Evolutionary conservation across 2,113 vertebrate species (phyloP).

Genomic region (Petrocephalus microphthalmus): DNA sequence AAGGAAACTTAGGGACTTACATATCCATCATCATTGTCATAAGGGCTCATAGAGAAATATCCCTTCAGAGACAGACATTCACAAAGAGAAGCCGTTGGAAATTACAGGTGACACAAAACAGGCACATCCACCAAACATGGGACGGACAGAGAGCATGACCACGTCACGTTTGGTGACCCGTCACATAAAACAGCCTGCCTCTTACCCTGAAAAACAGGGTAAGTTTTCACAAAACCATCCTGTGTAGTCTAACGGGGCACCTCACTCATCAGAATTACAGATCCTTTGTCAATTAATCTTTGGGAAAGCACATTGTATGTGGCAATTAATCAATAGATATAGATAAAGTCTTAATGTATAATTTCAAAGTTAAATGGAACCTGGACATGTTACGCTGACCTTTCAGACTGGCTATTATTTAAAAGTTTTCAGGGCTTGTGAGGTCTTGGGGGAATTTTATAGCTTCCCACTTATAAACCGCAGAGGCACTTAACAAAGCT

Average conservation of each 20-base stretch:
- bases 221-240: background rate
- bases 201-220: background rate
- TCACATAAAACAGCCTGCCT: background rate
- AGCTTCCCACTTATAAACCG: background rate
- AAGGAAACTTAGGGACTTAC: slow-evolving; percentile 69
- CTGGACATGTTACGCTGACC: background rate
- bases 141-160: background rate
- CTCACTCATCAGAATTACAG: background rate
- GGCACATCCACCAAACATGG: slow-evolving; percentile 26
- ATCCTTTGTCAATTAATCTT: background rate
- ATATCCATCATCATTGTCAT: slow-evolving; percentile 77
- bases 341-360: background rate
- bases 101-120: slow-evolving; percentile 41
- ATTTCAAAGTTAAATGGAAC: background rate
- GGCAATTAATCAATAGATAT: background rate
- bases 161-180: background rate
- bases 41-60: slow-evolving; percentile 85
- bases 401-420: background rate
- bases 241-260: background rate
- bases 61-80: slow-evolving; percentile 71
- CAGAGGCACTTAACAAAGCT: background rate
- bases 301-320: background rate
- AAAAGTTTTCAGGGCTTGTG: background rate
- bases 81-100: slow-evolving; percentile 44
- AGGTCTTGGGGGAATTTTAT: background rate